Conservation (phyloP, 1,140 invertebrate genomes). For the Ylistrum balloti region DNA sequence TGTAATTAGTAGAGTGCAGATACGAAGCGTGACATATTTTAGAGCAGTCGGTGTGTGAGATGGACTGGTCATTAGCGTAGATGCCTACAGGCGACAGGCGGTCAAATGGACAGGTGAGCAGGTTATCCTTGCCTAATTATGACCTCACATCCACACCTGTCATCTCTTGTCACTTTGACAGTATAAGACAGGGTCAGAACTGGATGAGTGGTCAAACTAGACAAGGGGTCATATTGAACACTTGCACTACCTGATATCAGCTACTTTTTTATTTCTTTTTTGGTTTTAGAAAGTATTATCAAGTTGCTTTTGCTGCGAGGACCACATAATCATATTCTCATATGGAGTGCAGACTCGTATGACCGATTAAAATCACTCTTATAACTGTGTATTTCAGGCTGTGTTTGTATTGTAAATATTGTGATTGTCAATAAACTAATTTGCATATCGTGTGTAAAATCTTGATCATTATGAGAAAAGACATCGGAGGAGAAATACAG, state of each 20-base stretch:
- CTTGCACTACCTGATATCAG: too few relatives aligned
- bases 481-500: neutral
- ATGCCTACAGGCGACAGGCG: neutral
- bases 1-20: neutral
- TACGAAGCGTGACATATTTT: neutral
- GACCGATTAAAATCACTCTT: too few relatives aligned
- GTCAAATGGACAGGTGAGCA: neutral
- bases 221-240: too few relatives aligned
- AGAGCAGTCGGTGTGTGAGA: neutral
- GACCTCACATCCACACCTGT: constrained; percentile 14
- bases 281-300: too few relatives aligned
- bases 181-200: constrained; percentile 17
- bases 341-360: too few relatives aligned
- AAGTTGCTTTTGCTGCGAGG: too few relatives aligned
- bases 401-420: constrained; percentile 2
- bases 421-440: neutral
- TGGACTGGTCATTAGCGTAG: neutral
- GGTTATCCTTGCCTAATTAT: neutral
- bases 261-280: too few relatives aligned
- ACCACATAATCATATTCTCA: too few relatives aligned
- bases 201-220: neutral
- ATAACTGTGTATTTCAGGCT: neutral
- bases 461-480: constrained; percentile 28
- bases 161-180: neutral
- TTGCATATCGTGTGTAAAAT: neutral